Evolutionary conservation across 2,797 vertebrate species (phyloP).

Genomic region (Lepus oiostolus): DNA sequence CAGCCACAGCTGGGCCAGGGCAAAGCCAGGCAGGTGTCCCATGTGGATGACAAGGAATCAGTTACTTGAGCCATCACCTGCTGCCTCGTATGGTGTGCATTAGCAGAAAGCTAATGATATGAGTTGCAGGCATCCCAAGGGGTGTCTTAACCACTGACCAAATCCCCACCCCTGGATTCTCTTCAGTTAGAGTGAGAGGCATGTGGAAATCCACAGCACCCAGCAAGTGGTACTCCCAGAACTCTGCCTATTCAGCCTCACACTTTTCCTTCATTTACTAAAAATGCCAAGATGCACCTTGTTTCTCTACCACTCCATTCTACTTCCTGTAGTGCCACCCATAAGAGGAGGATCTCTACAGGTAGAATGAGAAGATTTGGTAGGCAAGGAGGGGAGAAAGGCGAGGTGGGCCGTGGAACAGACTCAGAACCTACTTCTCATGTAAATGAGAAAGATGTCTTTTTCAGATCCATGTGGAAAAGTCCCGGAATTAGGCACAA

Average conservation of each 20-base stretch:
- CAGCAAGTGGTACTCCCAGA: neutral
- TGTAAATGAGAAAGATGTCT: neutral
- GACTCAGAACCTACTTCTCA: neutral
- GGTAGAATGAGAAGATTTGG: neutral
- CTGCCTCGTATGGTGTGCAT: too few species aligned
- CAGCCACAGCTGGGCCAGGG: too few species aligned
- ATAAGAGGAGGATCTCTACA: neutral
- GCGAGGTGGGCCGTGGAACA: neutral
- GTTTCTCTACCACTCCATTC: neutral
- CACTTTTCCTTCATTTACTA: neutral
- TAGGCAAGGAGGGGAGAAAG: too few species aligned
- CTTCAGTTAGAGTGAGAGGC: neutral
- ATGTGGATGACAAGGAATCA: too few species aligned
- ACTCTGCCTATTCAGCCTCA: neutral
- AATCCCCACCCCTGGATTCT: too few species aligned
- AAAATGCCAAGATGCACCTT: neutral
- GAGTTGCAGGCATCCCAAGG: too few species aligned
- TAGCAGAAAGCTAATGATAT: too few species aligned
- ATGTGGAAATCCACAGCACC: neutral
- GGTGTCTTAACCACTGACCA: too few species aligned
- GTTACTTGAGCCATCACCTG: too few species aligned
- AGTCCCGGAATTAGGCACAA: neutral
- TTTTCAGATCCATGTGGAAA: neutral
- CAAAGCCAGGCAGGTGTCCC: too few species aligned
- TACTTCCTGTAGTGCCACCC: neutral